Base-by-base conservation (phyloP, 1,140 invertebrate genomes). In the Leptinotarsa texana region DNA sequence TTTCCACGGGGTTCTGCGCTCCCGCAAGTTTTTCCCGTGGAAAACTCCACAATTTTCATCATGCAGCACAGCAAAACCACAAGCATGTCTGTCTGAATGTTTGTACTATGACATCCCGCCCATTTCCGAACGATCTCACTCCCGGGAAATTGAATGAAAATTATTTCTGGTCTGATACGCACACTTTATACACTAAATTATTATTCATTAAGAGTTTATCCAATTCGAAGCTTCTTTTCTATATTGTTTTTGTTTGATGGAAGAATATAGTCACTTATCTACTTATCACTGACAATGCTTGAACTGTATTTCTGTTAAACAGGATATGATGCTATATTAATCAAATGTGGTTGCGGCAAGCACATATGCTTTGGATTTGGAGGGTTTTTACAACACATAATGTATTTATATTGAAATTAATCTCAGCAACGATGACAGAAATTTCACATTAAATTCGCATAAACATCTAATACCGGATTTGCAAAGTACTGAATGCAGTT, bases 41-140 rank as follows among this genome's bases (percentile, higher is more conserved):
- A 83, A 75, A 82, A 81, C 74, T 84, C 83, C 71, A 83, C 83
- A 68, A 84, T 79, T 80, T 84, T 84, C 82, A 83, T 82, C 83
- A 84, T 84, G 76, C 83, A 84, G 77, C 83, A 84, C 80, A 84
- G 76, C 48, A 84, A 73, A 74, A 84, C 77, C 74, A 82, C 83
- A 15, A 84, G 79, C 83, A 84, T 84, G 80, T 84, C 80, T 82
- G 21, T 77, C 33, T 62, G 65, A 66, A 62, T 77, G 68, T 65
- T 22, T 69, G 51, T 17, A 15, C 17, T 78, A 79, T 73, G 79
- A 74, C 79, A 80, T 68, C 8, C 48, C 48, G 73, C 73, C 73
- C 73, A 57, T 57, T 57, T 42, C 15, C 15, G n/a, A 57, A 57
- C 6, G 5, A 17, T 57, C 3, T 17, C 51, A 27, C 17, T 66